Percentiles rank a stretch among this genome's conserved stretches.
These are phyloP conservation scores for Ennomos erosarius DNA, from an alignment of 2,888 invertebrate species.

Conservation along the genomic window DNA sequence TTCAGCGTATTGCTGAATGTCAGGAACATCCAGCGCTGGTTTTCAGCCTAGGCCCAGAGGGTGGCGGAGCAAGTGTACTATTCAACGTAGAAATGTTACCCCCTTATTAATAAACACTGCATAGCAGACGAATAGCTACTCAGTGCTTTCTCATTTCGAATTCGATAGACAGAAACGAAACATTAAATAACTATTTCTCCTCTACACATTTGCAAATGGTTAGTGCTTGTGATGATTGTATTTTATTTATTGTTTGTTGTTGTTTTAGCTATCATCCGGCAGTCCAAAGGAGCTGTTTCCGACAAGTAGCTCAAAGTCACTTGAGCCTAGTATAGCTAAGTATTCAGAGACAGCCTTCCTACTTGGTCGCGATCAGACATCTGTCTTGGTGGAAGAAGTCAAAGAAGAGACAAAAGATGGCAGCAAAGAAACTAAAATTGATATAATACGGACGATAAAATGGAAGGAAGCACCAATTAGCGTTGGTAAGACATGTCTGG, in stretches of 20 bases:
- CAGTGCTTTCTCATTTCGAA: too few species aligned
- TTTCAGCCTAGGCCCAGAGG: too few species aligned
- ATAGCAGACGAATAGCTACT: too few species aligned
- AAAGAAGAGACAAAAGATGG: constrained; percentile 17
- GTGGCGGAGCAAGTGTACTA: too few species aligned
- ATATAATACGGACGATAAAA: constrained; percentile 88
- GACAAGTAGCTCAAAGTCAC: constrained; percentile 90
- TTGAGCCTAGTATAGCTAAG: constrained; percentile 93
- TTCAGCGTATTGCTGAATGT: too few species aligned
- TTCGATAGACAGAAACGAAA: too few species aligned
- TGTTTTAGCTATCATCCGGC: constrained; percentile 78
- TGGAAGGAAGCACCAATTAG: constrained; percentile 92
- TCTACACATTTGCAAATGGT: too few species aligned
- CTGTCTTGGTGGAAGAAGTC: constrained; percentile 92
- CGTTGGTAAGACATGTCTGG: constrained; percentile 78
- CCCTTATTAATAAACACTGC: too few species aligned
- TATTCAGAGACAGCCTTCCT: constrained; percentile 91
- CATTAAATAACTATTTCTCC: too few species aligned
- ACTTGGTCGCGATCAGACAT: constrained; percentile 94
- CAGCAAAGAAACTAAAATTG: constrained; percentile 73
- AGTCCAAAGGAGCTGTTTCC: constrained; percentile 93
- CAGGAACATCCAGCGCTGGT: too few species aligned
- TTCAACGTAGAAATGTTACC: too few species aligned
- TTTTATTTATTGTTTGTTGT: background rate
- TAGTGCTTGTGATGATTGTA: too few species aligned